These are phyloP conservation scores for Styela clava DNA, from an alignment of 23 tunicate genomes.

Conservation along the genomic window DNA sequence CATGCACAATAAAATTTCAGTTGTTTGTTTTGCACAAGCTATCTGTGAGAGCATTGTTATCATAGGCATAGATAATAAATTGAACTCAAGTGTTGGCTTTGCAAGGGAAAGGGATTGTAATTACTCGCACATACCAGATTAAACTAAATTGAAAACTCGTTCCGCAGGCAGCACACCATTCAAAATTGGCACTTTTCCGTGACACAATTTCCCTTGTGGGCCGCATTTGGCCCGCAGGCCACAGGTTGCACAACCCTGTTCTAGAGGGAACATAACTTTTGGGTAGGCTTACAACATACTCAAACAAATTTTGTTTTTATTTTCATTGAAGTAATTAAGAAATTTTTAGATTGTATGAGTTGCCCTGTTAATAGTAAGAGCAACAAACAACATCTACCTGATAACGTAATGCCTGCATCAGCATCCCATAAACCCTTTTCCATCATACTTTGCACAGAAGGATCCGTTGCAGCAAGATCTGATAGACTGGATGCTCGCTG, in stretches of 20 bases:
- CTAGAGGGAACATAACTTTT: background rate
- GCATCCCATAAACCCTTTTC: conserved; percentile 45
- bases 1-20: no score
- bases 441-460: conserved; percentile 89
- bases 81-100: no score
- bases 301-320: background rate
- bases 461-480: conserved; percentile 65
- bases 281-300: background rate
- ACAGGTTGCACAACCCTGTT: background rate
- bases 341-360: background rate
- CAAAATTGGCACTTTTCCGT: no score
- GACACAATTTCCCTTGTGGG: background rate
- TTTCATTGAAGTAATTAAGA: background rate
- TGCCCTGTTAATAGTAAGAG: background rate
- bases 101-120: no score
- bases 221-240: background rate
- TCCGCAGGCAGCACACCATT: no score
- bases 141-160: no score
- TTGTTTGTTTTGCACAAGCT: no score
- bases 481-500: conserved; percentile 75
- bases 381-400: no score
- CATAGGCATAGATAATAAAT: no score
- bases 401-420: conserved; percentile 13
- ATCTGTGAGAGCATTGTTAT: no score
- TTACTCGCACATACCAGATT: no score